Evolutionary conservation across 2,888 invertebrate species (phyloP).

Genomic region (Dynastes hyllus): DNA sequence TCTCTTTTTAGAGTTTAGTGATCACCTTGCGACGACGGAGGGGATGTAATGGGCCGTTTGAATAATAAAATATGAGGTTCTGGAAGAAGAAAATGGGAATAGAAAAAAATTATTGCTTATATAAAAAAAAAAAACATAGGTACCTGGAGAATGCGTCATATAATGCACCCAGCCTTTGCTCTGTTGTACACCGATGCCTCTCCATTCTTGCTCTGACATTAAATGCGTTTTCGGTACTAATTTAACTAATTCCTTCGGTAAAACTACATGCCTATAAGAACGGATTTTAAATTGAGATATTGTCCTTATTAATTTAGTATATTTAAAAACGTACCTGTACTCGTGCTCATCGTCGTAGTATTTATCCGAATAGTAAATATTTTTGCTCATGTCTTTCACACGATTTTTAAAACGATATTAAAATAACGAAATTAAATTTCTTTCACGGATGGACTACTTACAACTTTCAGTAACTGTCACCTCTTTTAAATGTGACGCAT

Average conservation of each 20-base stretch:
- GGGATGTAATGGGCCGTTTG: slow-evolving; percentile 80
- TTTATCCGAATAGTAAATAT: slow-evolving; percentile 95
- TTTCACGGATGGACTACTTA: slow-evolving; percentile 9
- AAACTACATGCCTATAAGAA: slow-evolving; percentile 88
- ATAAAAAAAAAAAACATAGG: not conserved
- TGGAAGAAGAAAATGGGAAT: slow-evolving; percentile 69
- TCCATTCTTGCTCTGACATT: slow-evolving; percentile 96
- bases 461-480: slow-evolving; percentile 16
- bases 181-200: slow-evolving; percentile 95
- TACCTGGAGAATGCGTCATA: slow-evolving; percentile 96
- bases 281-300: not conserved
- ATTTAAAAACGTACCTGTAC: slow-evolving; percentile 81
- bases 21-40: slow-evolving; percentile 63
- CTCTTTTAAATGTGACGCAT: slow-evolving; percentile 20
- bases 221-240: slow-evolving; percentile 93
- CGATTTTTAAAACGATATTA: not conserved
- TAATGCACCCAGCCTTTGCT: slow-evolving; percentile 99
- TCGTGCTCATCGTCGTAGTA: slow-evolving; percentile 93
- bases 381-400: slow-evolving; percentile 70
- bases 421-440: slow-evolving; percentile 24
- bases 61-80: slow-evolving; percentile 95
- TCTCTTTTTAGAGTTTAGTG: slow-evolving; percentile 9
- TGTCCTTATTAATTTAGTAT: not conserved
- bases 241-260: slow-evolving; percentile 94
- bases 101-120: too few species aligned